Evolutionary conservation across 2,888 invertebrate species (phyloP).

Genomic region (Lasioglossum zephyrum): DNA sequence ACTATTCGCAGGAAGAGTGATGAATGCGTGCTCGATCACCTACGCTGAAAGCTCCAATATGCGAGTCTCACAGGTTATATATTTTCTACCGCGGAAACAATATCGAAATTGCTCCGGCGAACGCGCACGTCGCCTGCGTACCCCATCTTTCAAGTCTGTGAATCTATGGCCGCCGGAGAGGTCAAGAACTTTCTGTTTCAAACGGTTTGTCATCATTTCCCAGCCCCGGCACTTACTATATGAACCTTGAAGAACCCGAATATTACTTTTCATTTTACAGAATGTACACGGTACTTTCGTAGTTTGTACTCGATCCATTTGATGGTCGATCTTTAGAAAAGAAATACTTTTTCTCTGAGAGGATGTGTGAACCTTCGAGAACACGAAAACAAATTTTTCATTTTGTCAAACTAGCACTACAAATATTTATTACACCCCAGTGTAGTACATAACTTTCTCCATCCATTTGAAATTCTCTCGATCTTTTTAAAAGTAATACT

Average conservation of each 20-base stretch:
- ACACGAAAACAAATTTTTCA: no score
- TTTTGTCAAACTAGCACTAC: no score
- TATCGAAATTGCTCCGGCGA: constrained; percentile 20
- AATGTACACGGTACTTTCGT: no score
- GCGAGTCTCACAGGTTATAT: constrained; percentile 30
- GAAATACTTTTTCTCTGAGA: no score
- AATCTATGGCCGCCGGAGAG: neutral
- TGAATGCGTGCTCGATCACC: constrained; percentile 61
- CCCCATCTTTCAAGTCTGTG: neutral
- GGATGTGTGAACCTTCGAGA: no score
- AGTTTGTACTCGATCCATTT: no score
- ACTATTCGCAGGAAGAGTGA: constrained; percentile 53
- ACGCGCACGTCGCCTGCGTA: neutral
- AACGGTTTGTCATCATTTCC: neutral
- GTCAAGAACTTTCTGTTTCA: neutral
- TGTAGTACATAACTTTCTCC: no score
- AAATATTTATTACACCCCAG: no score
- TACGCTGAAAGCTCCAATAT: constrained; percentile 46
- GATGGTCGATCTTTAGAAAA: no score
- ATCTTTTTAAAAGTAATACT: no score
- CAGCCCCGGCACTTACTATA: neutral
- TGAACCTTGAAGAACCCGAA: neutral
- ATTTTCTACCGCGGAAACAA: constrained; percentile 37
- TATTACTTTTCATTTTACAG: neutral
- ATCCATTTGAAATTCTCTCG: no score